phyloP scores from a whole-genome alignment of 2,797 vertebrate species.

The Australoheros facetus region DNA sequence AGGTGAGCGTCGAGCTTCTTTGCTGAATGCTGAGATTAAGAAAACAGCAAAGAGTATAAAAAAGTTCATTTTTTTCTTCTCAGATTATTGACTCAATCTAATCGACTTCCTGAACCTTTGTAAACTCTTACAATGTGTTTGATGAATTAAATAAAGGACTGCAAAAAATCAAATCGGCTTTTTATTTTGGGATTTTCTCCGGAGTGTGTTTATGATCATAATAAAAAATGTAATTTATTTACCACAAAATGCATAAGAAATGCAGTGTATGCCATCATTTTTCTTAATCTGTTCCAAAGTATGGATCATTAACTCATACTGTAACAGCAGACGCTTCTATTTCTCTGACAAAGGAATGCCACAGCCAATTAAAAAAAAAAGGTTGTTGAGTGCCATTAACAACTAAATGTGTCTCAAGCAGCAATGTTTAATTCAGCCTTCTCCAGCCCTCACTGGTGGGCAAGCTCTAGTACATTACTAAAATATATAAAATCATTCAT shows the following conservation, averaged over 20 bases:
- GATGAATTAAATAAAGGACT: constrained; percentile 54
- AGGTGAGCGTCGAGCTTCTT: constrained; percentile 65
- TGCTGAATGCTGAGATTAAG: constrained; percentile 66
- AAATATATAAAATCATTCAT: background rate
- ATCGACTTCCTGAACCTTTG: constrained; percentile 6
- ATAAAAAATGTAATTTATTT: background rate
- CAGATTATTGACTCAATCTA: background rate
- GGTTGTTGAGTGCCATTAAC: constrained; percentile 40
- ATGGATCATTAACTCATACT: background rate
- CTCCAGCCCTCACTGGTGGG: constrained; percentile 15
- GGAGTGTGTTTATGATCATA: background rate
- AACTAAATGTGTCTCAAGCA: constrained; percentile 44
- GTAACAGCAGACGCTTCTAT: background rate
- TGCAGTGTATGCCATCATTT: background rate
- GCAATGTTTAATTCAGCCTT: constrained; percentile 29
- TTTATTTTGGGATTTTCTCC: constrained; percentile 8
- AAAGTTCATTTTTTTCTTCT: background rate
- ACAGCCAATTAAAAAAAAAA: constrained; percentile 20
- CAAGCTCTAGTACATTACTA: background rate
- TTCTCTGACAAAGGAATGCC: constrained; percentile 17
- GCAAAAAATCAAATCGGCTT: constrained; percentile 20
- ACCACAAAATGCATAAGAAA: background rate
- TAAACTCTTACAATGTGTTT: constrained; percentile 16
- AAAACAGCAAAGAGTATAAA: constrained; percentile 47
- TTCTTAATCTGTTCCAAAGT: background rate